Conservation (phyloP, 1,140 invertebrate species). For the Stratiolaelaps scimitus region DNA sequence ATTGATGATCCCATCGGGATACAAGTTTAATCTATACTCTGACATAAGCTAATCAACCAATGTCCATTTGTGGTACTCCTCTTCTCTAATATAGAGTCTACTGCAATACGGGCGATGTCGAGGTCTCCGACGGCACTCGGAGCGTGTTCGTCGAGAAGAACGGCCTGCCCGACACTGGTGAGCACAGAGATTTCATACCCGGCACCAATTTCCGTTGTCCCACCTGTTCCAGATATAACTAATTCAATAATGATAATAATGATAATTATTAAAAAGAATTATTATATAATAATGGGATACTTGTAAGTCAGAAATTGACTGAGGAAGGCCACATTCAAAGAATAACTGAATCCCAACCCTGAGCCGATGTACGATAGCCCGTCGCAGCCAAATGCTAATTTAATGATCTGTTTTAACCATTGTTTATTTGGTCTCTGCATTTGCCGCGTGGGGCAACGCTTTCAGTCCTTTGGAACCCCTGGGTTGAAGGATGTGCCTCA, state of each 20-base stretch:
- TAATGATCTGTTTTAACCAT: too few relatives aligned
- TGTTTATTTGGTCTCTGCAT: too few relatives aligned
- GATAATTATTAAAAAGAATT: neutral
- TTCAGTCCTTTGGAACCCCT: constrained; percentile 88
- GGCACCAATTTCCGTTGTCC: neutral
- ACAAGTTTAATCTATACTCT: neutral
- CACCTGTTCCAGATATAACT: neutral
- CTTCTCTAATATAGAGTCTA: neutral
- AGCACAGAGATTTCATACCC: neutral
- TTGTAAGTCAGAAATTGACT: neutral
- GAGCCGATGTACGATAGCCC: too few relatives aligned
- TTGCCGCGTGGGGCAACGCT: constrained; percentile 23
- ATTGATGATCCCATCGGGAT: too few relatives aligned
- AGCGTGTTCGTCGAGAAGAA: constrained; percentile 1
- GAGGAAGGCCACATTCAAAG: neutral
- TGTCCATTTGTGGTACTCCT: neutral
- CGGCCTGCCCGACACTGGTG: constrained; percentile 4
- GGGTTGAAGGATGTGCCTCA: constrained; percentile 77
- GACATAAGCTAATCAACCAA: neutral
- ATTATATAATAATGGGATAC: too few relatives aligned
- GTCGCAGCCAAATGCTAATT: too few relatives aligned
- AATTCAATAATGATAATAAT: neutral
- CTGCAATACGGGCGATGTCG: neutral
- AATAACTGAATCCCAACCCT: too few relatives aligned
- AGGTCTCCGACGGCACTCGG: neutral